Evolutionary conservation across 2,888 invertebrate species (phyloP), one percentile per base, ranked within the genome.

Genomic region (Callyntrura sp.): DNA sequence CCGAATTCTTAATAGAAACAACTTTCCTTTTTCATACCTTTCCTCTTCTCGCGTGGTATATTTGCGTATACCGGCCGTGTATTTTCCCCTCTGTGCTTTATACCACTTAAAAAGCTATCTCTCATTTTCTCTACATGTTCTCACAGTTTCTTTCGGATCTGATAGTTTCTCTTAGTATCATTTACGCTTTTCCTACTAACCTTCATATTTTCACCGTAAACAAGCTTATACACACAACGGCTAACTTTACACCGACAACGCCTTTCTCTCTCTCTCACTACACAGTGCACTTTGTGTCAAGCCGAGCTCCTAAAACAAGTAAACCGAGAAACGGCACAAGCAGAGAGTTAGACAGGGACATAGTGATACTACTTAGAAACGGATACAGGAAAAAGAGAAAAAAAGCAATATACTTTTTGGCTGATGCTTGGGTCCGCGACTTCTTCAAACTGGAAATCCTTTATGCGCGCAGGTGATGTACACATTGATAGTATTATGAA

Each of bases 171-270:
- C 79, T 43, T 14, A 35, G 35, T 60, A 79, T 79, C 79, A 79
- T 79, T 79, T 60, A 60, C 79, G 60, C 43, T 79, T 79, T 17
- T 57, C 43, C 79, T 60, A 79, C 79, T 79, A 79, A 79, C 79
- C 79, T 79, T 60, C 79, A 79, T 79, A 79, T 79, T 79, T 79
- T 79, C 79, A 79, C 57, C 11, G 79, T 60, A 23, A 60, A 4
- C 12, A 43, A 14, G 12, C 60, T 14, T 20, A 25, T n/a, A 57
- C 55, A 57, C 25, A 43, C 43, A 60, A 79, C n/a, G 43, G 43
- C 43, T 79, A 76, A 76, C 76, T 55, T 20, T 28, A 79, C 17
- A 79, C 20, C 79, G 79, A 57, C 79, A 79, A 79, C 57, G 79
- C 43, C 35, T 78, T 79, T 79, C 35, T 51, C 25, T 68, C 12